Evolutionary conservation across 2,888 invertebrate species (phyloP), one percentile per base, ranked within the genome.

Genomic region (Coenonympha glycerion): DNA sequence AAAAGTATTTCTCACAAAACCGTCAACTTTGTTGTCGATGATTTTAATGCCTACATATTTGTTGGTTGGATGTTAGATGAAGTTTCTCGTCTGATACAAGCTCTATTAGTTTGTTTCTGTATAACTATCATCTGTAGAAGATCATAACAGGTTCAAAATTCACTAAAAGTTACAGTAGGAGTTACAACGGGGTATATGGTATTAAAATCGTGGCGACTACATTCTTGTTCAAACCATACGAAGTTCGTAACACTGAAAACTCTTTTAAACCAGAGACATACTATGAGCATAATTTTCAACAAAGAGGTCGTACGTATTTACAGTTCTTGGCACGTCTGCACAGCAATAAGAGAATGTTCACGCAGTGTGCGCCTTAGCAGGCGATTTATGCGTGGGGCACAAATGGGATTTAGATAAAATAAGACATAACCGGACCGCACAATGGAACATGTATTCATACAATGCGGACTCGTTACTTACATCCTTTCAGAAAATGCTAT

Each of bases 371-470:
- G 79, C 76, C 74, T 82, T 81, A 80, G 77, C 66, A 53, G 63
- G 69, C 79, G 79, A 86, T 86, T 86, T 86, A 86, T 84, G 81
- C 79, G 73, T 67, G 79, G 79, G 76, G 79, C 82, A 84, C 80
- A 80, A 78, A 82, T 82, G 80, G 80, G 83, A 83, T 83, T 85
- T 80, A 79, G 83, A 79, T 81, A 80, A 82, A 77, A 82, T 80
- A 82, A 76, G 74, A 75, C 65, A 69, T 71, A 69, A 74, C 73
- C 69, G 71, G 71, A 68, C 72, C 46, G 13, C 36, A 48, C 48
- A 48, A 48, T 41, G 34, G 37, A 39, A 39, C 39, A 30, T 36
- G 47, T 46, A 46, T 49, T 42, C 41, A 42, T 42, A 37, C 47
- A 36, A 31, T 34, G 39, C 21, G 21, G 18, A 48, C 33, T 41